Conservation (phyloP, 1,140 invertebrate species). For the Zelostemma sp. region DNA sequence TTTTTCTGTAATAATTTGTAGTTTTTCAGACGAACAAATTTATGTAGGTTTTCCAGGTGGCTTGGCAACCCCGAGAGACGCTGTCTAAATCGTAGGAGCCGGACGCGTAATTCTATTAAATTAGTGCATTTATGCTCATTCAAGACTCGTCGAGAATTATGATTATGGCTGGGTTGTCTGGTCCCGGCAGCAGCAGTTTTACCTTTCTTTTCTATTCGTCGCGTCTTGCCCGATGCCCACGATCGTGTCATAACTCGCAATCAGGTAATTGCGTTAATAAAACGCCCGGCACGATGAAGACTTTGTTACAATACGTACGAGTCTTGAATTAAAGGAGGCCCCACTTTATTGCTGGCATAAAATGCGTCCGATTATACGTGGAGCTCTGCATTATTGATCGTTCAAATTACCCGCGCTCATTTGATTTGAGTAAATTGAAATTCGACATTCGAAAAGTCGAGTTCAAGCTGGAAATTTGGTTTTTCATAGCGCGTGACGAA, state of each 20-base stretch:
- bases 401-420: too few species aligned
- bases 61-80: too few species aligned
- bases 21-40: too few species aligned
- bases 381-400: too few species aligned
- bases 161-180: constrained; percentile 21
- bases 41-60: too few species aligned
- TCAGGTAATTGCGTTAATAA: constrained; percentile 54
- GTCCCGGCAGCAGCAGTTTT: constrained; percentile 4
- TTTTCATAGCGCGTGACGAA: too few species aligned
- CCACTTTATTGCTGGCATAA: constrained; percentile 32
- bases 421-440: too few species aligned
- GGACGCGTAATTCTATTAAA: constrained; percentile 22
- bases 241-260: constrained; percentile 53
- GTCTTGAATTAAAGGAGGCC: constrained; percentile 26
- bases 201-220: too few species aligned
- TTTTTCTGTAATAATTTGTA: too few species aligned
- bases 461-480: too few species aligned
- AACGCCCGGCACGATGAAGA: constrained; percentile 39
- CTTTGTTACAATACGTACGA: constrained; percentile 38
- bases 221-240: constrained; percentile 29
- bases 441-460: too few species aligned
- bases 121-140: constrained; percentile 22
- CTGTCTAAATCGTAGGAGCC: too few species aligned
- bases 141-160: constrained; percentile 16
- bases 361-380: constrained; percentile 31